Base-by-base conservation (phyloP, 2,888 invertebrate species). In the Oscheius myriophilus region DNA sequence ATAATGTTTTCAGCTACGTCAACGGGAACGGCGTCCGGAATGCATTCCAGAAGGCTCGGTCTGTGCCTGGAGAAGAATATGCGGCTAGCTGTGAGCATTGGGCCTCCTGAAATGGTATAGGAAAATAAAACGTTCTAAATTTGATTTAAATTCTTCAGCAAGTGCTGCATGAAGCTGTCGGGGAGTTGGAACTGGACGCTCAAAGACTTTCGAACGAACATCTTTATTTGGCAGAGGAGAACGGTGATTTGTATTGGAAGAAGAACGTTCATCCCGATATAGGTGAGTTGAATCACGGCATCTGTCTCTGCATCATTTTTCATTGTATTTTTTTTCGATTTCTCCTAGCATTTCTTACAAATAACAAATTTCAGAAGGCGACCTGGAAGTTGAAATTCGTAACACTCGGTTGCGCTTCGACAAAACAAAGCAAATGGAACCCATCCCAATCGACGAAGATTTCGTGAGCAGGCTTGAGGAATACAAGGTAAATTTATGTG, bases 201-300 rank as follows among this genome's bases (percentile, higher is more conserved):
- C 43, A 63, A 25, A 51, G 68, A n/a, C 46, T 62, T 4, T n/a
- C 25, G 2, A 59, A 67, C 26, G 51, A 59, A 11, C 23, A 42
- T 3, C 21, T 63, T 16, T 68, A 68, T 63, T 21, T 68, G 49
- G 63, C 43, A 16, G 68, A 68, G 46, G 68, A 68, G 54, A 63
- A 63, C 41, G 53, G 62, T 2, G 62, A 53, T 9, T 14, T 68
- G 14, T 49, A 54, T 23, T 68, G 68, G 68, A 68, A 68, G 68
- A 68, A 68, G 62, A 63, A 68, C 45, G 68, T 68, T 21, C 53
- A 54, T 41, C 68, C 68, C 11, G 16, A 33, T n/a, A 67, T 67
- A 18, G 45, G 67, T 58, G 14, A 18, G 45, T 18, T n/a, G 26
- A 23, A 2, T 23, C 46, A n/a, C n/a, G n/a, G n/a, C n/a, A n/a